Evolutionary conservation across 2,113 vertebrate species (phyloP), one percentile per base, ranked within the genome.

Genomic region (Plotosus lineatus): DNA sequence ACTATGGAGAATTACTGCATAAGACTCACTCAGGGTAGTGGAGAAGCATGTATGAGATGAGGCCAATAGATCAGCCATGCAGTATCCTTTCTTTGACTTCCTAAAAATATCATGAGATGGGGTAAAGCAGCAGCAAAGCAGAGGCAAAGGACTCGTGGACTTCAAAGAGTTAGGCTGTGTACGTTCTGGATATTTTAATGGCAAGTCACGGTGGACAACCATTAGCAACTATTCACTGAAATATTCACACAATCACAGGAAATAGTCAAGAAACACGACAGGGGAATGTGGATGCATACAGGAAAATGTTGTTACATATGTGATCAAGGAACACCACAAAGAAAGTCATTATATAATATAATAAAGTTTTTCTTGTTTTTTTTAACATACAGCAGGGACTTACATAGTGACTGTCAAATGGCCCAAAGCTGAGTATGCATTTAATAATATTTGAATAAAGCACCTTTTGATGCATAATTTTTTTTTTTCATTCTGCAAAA

Each of bases 111-210:
- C 14, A 15, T 21, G 60, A 36, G 33, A 5, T 68, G 8, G 36
- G 40, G 48, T 72, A 31, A 53, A 63, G 19, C 26, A 65, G 36
- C 38, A 68, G 56, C 44, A 73, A 40, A 55, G 68, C 31, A 48
- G 79, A 84, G 81, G 38, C 44, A 51, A 86, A 15, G 55, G 84
- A 86, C 76, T 60, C 44, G 85, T 80, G 75, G 80, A 88, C 86
- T 82, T 86, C 50, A 88, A 87, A 89, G 58, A 74, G 50, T 8
- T 36, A 23, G 51, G 31, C 72, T 53, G 48, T 74, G 48, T 53
- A 53, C 31, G 36, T 53, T 74, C 4, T 53, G 48, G 72, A 53
- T 36, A 53, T 53, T 75, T 79, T 56, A 46, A 69, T 69, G 56
- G 61, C 69, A 84, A 58, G 76, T 81, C 33, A 77, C 75, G 84